Conservation (phyloP, 2,797 vertebrate species). For the Ceryle rudis region DNA sequence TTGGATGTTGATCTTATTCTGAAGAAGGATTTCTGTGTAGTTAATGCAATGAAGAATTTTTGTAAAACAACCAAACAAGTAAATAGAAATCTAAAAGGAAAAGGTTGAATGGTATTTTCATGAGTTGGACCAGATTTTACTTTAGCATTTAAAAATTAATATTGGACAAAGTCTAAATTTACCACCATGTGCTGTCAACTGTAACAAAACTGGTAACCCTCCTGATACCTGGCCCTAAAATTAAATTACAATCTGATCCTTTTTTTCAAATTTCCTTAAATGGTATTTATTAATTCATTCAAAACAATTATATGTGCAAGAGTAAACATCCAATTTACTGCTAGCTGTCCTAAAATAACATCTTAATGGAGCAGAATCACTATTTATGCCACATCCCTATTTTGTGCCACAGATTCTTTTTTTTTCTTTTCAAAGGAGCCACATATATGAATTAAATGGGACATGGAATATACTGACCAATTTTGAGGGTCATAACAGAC, state of each 20-base stretch:
- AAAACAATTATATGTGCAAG: neutral
- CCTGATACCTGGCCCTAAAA: neutral
- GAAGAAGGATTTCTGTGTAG: constrained; percentile 74
- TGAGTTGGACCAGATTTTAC: constrained; percentile 30
- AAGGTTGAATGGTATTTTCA: constrained; percentile 50
- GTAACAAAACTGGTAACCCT: neutral
- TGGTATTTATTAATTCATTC: neutral
- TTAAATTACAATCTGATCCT: neutral
- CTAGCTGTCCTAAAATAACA: neutral
- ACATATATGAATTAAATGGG: neutral
- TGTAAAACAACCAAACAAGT: constrained; percentile 74
- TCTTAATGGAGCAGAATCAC: neutral
- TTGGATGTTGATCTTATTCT: constrained; percentile 78
- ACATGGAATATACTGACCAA: neutral
- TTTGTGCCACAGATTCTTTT: accelerated
- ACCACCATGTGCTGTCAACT: neutral
- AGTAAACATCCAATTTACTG: neutral
- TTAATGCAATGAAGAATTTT: constrained; percentile 66
- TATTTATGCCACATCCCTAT: neutral
- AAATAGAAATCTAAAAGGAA: constrained; percentile 77
- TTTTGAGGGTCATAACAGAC: neutral
- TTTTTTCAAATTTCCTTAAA: neutral
- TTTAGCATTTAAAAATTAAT: constrained; percentile 46
- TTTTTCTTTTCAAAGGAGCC: neutral
- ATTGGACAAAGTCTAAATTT: constrained; percentile 10